These are phyloP conservation scores for Notamacropus eugenii DNA, from an alignment of 2,797 vertebrate genomes.

Conservation along the genomic window DNA sequence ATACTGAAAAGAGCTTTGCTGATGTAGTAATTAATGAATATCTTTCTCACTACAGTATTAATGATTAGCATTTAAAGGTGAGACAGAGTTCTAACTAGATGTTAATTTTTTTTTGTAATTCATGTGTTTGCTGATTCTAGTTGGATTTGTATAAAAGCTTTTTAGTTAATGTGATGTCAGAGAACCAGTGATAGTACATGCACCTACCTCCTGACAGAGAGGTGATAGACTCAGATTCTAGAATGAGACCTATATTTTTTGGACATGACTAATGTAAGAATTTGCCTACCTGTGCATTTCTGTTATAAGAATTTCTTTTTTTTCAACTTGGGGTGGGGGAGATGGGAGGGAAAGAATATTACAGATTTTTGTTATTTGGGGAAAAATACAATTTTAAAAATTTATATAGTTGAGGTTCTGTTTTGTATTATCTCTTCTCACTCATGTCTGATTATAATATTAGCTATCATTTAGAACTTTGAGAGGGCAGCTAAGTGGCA, in stretches of 20 bases:
- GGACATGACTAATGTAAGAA: background rate
- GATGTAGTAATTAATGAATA: background rate
- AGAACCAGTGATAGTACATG: background rate
- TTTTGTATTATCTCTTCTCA: background rate
- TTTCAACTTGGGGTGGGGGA: background rate
- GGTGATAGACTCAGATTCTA: background rate
- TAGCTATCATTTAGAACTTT: background rate
- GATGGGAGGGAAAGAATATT: background rate
- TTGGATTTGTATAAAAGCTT: background rate
- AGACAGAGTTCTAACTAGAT: background rate
- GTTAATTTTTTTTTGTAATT: background rate
- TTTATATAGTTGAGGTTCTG: background rate
- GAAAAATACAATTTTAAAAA: background rate
- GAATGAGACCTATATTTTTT: background rate
- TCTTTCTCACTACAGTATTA: background rate
- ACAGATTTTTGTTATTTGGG: background rate
- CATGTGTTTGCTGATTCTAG: background rate
- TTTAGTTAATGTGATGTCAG: background rate
- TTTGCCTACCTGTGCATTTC: background rate
- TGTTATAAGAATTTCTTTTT: background rate
- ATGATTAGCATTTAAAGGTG: background rate
- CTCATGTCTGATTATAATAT: background rate
- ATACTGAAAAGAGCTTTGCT: conserved; percentile 21
- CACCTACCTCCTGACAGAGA: background rate
- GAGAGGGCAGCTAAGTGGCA: background rate